These are phyloP conservation scores for Palythoa caribaeorum DNA, from an alignment of 92 coral and sea anemone genomes.

Conservation along the genomic window DNA sequence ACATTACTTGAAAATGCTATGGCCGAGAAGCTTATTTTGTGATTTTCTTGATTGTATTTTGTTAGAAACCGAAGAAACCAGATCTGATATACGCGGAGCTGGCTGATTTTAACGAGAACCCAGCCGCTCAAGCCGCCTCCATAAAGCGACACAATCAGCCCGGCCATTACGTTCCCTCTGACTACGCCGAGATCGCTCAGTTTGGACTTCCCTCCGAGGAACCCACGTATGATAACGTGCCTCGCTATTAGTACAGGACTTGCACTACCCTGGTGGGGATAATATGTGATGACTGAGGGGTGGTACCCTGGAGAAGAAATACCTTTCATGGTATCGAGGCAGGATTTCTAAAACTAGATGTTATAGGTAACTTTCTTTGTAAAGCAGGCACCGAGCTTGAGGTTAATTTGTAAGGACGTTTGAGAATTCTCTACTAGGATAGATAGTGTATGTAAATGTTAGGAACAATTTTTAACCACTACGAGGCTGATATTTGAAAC, in stretches of 20 bases:
- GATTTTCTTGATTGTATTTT: not conserved
- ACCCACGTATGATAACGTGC: constrained; percentile 36
- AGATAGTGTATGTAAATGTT: too few species aligned
- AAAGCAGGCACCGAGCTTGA: too few species aligned
- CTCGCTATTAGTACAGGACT: constrained; percentile 10
- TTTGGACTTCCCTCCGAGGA: constrained; percentile 8
- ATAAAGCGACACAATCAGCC: constrained; percentile 1
- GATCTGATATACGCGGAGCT: constrained; percentile 31
- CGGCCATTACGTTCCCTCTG: not conserved
- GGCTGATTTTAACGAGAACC: constrained; percentile 6
- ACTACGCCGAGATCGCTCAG: constrained; percentile 36
- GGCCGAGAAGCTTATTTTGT: too few species aligned
- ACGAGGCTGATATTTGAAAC: too few species aligned
- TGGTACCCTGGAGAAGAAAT: not conserved
- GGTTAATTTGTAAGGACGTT: too few species aligned
- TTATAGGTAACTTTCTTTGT: not conserved
- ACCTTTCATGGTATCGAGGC: not conserved
- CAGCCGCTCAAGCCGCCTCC: constrained; percentile 22
- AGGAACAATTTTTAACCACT: too few species aligned
- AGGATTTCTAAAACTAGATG: not conserved
- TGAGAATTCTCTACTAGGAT: too few species aligned
- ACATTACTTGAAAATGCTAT: too few species aligned
- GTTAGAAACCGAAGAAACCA: constrained; percentile 15
- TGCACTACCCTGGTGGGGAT: not conserved
- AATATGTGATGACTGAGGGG: constrained; percentile 5